Conservation (phyloP, 2,113 vertebrate species). For the Thermophis baileyi region DNA sequence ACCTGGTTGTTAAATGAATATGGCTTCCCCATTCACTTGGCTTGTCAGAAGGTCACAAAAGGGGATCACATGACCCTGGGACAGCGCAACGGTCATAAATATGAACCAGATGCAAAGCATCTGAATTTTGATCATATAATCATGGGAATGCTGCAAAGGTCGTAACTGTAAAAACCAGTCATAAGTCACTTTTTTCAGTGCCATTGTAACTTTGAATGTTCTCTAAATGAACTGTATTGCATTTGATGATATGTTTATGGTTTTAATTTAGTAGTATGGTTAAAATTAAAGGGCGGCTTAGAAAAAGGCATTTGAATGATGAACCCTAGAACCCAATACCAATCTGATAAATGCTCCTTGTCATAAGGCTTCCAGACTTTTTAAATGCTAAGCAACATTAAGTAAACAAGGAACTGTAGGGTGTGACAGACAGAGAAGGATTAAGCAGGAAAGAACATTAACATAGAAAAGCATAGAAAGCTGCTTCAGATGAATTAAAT, state of each 20-base stretch:
- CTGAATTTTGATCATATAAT: too few species aligned
- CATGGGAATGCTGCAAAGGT: too few species aligned
- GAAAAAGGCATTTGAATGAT: background rate
- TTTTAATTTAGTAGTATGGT: background rate
- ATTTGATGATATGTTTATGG: background rate
- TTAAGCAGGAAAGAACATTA: background rate
- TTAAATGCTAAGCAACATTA: background rate
- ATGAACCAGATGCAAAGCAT: too few species aligned
- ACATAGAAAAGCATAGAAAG: background rate
- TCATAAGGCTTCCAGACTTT: background rate
- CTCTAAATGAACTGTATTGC: too few species aligned
- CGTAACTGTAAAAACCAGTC: too few species aligned
- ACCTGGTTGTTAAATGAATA: too few species aligned
- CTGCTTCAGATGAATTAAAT: background rate
- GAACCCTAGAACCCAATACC: background rate
- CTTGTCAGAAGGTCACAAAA: too few species aligned
- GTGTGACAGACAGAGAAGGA: background rate
- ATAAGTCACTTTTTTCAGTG: too few species aligned
- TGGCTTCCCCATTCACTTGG: too few species aligned
- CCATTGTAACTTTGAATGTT: too few species aligned
- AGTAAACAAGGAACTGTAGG: background rate
- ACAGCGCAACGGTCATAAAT: too few species aligned
- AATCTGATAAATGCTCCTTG: background rate
- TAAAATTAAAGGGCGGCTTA: background rate
- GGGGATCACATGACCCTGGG: too few species aligned